Evolutionary conservation across 2,113 vertebrate species (phyloP), one percentile per base, ranked within the genome.

Genomic region (Charadrius vociferus): DNA sequence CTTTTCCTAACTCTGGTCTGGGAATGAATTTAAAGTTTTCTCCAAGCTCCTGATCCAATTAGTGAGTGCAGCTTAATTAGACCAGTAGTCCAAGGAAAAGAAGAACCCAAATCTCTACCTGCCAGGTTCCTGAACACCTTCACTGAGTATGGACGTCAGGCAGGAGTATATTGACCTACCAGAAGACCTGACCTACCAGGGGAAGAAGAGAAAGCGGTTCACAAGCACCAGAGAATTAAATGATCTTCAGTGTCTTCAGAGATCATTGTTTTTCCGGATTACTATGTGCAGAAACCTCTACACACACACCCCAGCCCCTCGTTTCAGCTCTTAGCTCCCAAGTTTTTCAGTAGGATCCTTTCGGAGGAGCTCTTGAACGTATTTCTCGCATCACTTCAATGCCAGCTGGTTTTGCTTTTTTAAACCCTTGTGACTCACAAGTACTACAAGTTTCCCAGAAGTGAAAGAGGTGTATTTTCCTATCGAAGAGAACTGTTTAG

Each of bases 381-480:
- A 90, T 78, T 95, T 94, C 58, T 95, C 34, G 65, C 68, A 65
- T 72, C 10, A 85, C 43, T 94, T 93, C 58, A 85, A n/a, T 26
- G 70, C 56, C 88, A 84, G 47, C 58, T 87, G 58, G 12, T 87
- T 89, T 89, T 80, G 43, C 49, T 72, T 89, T 93, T 92, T 90
- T 61, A 96, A 93, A 78, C 73, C 70, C 53, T 75, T 85, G 81
- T 81, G 93, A 89, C 83, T 96, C 83, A 95, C 49, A 80, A 94
- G 86, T 73, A 87, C 89, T 55, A 53, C 11, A 55, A 93, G 86
- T 81, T 92, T 86, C 81, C 85, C 90, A 91, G 92, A 91, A 91
- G 61, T 43, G 68, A 75, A 81, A 79, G 91, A 94, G 86, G 75
- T 91, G 73, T 82, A 90, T 96, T 97, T 96, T 97, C 94, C 75